Evolutionary conservation across 2,888 invertebrate genomes (phyloP).

Genomic region (Drosophila nigritarsus): DNA sequence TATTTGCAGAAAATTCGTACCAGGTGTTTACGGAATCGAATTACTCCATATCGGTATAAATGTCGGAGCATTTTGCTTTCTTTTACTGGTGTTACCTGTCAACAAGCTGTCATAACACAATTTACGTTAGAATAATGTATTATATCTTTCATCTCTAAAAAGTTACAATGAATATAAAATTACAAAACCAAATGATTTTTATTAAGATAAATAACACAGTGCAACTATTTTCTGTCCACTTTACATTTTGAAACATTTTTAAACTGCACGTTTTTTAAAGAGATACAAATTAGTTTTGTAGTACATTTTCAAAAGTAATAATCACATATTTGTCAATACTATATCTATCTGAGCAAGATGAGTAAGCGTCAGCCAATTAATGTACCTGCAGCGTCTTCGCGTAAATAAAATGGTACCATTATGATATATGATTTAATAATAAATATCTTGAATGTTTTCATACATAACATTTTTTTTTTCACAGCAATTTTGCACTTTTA

Average conservation of each 20-base stretch:
- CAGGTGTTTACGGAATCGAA: conserved; percentile 83
- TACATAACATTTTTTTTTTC: not conserved
- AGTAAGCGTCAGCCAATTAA: conserved; percentile 1
- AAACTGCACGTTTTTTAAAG: not conserved
- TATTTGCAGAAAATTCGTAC: conserved; percentile 82
- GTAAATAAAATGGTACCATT: not conserved
- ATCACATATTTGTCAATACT: not conserved
- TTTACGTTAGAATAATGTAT: conserved; percentile 4
- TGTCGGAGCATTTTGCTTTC: conserved; percentile 6
- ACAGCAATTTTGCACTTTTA: not conserved
- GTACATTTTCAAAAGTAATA: not conserved
- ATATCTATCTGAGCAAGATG: not conserved
- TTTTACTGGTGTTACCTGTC: conserved; percentile 38
- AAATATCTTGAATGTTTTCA: not conserved
- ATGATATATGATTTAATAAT: not conserved
- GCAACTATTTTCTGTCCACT: conserved; percentile 2
- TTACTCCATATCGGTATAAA: conserved; percentile 83
- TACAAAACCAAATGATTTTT: conserved; percentile 4
- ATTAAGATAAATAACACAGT: not conserved
- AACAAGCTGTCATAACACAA: conserved; percentile 32
- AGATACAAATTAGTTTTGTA: not conserved
- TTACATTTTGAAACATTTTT: not conserved
- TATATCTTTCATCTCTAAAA: conserved; percentile 2
- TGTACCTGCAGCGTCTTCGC: conserved; percentile 1
- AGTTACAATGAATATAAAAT: not conserved